Evolutionary conservation across 2,797 vertebrate species (phyloP).

Genomic region (Alectoris magna): DNA sequence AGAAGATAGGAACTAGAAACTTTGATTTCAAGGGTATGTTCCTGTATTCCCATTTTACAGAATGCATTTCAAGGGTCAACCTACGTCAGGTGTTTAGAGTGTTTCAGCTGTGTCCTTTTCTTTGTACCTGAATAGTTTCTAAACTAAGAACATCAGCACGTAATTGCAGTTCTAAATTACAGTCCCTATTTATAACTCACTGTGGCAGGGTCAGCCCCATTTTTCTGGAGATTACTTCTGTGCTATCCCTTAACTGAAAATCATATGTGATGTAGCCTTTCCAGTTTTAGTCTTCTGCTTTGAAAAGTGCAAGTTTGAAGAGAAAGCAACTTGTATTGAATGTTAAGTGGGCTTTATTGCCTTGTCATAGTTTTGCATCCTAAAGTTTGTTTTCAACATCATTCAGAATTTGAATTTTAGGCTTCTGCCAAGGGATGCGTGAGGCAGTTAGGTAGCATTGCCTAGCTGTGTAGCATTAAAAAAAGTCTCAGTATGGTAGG

Average conservation of each 20-base stretch:
- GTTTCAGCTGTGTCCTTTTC: conserved; percentile 21
- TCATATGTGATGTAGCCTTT: background rate
- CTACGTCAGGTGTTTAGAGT: background rate
- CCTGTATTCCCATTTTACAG: background rate
- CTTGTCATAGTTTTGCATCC: background rate
- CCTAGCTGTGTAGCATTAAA: background rate
- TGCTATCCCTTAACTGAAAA: background rate
- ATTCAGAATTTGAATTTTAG: background rate
- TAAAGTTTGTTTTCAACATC: background rate
- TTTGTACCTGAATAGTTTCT: conserved; percentile 13
- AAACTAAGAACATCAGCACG: conserved; percentile 36
- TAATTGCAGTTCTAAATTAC: conserved; percentile 61
- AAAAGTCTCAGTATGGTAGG: background rate
- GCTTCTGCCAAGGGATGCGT: background rate
- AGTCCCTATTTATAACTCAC: conserved; percentile 51
- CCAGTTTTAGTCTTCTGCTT: background rate
- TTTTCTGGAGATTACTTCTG: conserved; percentile 1
- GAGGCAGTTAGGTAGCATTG: background rate
- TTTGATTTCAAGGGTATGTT: background rate
- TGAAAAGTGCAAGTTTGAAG: background rate
- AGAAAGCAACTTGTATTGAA: background rate
- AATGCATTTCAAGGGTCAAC: background rate
- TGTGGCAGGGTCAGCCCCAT: conserved; percentile 13
- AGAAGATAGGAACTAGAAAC: background rate
- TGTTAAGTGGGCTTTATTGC: background rate